Conservation (phyloP, 2,888 invertebrate genomes). For the Pristionchus japonicus region DNA sequence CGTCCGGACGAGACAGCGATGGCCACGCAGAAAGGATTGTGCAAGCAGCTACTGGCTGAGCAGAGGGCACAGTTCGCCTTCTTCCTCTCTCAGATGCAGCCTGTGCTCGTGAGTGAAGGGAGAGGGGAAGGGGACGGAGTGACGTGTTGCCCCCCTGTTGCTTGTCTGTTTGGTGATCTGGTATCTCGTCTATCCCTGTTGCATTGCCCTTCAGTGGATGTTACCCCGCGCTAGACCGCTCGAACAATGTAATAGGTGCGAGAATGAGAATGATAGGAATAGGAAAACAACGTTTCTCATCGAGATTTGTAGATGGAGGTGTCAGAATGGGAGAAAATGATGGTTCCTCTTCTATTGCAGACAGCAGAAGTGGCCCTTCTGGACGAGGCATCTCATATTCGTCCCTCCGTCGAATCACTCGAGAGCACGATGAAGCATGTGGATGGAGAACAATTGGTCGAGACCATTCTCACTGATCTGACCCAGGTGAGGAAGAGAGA, state of each 20-base stretch:
- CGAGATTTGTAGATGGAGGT: too few relatives aligned
- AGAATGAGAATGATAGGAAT: too few relatives aligned
- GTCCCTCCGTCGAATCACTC: slow-evolving; percentile 66
- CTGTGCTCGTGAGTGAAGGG: slow-evolving; percentile 86
- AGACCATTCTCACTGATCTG: slow-evolving; percentile 59
- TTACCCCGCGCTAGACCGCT: too few relatives aligned
- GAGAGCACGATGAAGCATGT: slow-evolving; percentile 65
- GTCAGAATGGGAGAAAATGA: too few relatives aligned
- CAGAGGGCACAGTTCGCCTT: slow-evolving; percentile 91
- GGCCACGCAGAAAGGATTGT: slow-evolving; percentile 61
- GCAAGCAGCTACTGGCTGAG: slow-evolving; percentile 82
- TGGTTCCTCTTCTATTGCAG: slow-evolving; percentile 56
- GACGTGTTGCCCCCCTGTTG: too few relatives aligned
- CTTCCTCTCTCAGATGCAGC: slow-evolving; percentile 92
- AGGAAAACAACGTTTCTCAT: too few relatives aligned
- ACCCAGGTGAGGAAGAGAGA: slow-evolving; percentile 44
- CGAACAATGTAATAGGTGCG: too few relatives aligned
- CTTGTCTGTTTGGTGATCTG: too few relatives aligned
- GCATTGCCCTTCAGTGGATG: too few relatives aligned
- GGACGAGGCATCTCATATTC: slow-evolving; percentile 70
- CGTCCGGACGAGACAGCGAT: slow-evolving; percentile 58
- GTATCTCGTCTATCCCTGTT: too few relatives aligned
- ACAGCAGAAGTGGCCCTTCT: slow-evolving; percentile 66
- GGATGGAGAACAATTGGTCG: slow-evolving; percentile 54
- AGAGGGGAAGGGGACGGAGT: too few relatives aligned